phyloP scores from a whole-genome alignment of 2,888 invertebrate species.

The Gastracanthus pulcherrimus region DNA sequence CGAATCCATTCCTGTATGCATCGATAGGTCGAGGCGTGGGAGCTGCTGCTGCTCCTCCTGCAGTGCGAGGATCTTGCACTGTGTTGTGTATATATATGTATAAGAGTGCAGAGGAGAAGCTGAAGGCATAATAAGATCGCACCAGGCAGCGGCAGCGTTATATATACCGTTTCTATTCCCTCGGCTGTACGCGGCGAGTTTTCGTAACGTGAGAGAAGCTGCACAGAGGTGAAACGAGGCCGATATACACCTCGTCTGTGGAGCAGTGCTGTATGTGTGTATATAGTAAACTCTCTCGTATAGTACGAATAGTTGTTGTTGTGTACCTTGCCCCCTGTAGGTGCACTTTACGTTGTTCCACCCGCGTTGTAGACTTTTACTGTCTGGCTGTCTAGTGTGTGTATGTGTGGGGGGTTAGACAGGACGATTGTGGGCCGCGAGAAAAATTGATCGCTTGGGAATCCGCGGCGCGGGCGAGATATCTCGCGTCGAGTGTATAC shows the following conservation, averaged over 20 bases:
- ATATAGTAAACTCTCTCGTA: no score
- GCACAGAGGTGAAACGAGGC: conserved; percentile 50
- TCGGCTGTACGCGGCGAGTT: neutral
- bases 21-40: conserved; percentile 51
- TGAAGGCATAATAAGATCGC: conserved; percentile 44
- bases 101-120: neutral
- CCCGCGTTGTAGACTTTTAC: no score
- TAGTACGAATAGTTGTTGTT: neutral
- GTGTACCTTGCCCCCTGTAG: neutral
- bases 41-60: no score
- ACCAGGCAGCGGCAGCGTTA: neutral
- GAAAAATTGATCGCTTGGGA: conserved; percentile 9
- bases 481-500: neutral
- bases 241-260: conserved; percentile 44
- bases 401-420: no score
- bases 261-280: neutral
- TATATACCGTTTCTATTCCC: conserved; percentile 42
- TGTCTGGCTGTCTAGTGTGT: no score
- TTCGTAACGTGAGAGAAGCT: conserved; percentile 57
- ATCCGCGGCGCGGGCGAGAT: neutral
- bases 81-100: neutral
- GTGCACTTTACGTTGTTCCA: neutral
- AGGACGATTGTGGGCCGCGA: no score
- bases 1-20: conserved; percentile 39
- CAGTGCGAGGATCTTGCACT: no score